Percentiles rank a stretch among this genome's conserved stretches.
Evolutionary conservation across 1,140 invertebrate species (phyloP).

Genomic region (Ditylenchus dipsaci): DNA sequence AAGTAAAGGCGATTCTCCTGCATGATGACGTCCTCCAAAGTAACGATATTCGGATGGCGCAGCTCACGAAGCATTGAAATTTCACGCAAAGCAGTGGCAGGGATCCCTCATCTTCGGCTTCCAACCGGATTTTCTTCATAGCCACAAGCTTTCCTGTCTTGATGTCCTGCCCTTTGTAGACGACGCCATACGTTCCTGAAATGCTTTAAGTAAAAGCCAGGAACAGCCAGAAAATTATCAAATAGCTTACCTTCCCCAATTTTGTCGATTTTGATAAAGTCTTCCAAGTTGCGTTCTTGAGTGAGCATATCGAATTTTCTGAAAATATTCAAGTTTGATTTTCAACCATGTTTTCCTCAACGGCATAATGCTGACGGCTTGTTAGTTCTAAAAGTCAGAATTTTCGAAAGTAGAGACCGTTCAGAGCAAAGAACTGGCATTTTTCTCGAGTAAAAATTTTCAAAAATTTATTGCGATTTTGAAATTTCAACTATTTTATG

Average conservation of each 20-base stretch:
- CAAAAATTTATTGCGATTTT: too few relatives aligned
- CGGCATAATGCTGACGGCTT: too few relatives aligned
- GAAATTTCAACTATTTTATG: too few relatives aligned
- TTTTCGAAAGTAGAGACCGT: too few relatives aligned
- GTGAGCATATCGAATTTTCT: too few relatives aligned
- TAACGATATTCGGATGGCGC: constrained; percentile 83
- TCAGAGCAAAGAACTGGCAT: too few relatives aligned
- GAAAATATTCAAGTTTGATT: too few relatives aligned
- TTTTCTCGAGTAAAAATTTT: too few relatives aligned
- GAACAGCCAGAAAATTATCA: not conserved
- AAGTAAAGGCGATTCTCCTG: constrained; percentile 68
- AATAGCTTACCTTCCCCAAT: constrained; percentile 74
- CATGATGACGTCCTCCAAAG: constrained; percentile 84
- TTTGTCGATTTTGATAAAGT: constrained; percentile 87
- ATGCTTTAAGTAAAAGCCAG: constrained; percentile 40
- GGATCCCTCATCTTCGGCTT: constrained; percentile 86
- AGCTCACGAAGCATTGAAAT: constrained; percentile 86
- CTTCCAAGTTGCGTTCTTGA: constrained; percentile 50
- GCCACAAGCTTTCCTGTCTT: constrained; percentile 82
- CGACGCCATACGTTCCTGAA: constrained; percentile 84
- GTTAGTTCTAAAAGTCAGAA: too few relatives aligned
- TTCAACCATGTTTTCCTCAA: too few relatives aligned
- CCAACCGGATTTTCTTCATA: constrained; percentile 89
- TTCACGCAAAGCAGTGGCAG: constrained; percentile 87
- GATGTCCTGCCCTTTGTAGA: constrained; percentile 82